A percentile compares a stretch with the other conserved stretches of the same genome.
Evolutionary conservation across 1,140 invertebrate species (phyloP).

Genomic region (Drosophila sechellia): DNA sequence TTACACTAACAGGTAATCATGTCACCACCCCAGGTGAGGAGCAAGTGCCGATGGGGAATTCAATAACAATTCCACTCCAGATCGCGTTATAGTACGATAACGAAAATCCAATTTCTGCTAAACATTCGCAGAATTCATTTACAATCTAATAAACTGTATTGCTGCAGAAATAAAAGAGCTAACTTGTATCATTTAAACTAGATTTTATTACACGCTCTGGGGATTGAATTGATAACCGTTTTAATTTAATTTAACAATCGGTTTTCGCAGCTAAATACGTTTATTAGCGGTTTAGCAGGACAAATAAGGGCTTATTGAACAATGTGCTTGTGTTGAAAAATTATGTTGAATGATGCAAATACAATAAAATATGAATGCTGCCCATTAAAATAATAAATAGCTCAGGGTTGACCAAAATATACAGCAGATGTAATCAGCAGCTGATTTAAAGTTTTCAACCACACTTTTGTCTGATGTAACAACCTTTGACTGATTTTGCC

Average conservation of each 20-base stretch:
- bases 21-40: conserved; percentile 33
- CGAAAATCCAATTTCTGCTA: conserved; percentile 14
- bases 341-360: not conserved
- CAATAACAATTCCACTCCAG: conserved; percentile 36
- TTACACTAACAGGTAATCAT: conserved; percentile 44
- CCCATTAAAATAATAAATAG: too few relatives aligned
- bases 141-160: conserved; percentile 10
- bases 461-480: too few relatives aligned
- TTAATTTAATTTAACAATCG: not conserved
- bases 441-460: too few relatives aligned
- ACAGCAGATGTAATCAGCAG: too few relatives aligned
- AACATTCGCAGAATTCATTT: conserved; percentile 17
- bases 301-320: not conserved
- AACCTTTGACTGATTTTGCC: not conserved
- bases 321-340: not conserved
- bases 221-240: not conserved
- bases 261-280: not conserved
- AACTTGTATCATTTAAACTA: not conserved
- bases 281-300: not conserved
- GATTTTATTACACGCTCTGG: not conserved
- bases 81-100: conserved; percentile 3
- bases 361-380: not conserved
- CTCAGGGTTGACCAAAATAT: too few relatives aligned
- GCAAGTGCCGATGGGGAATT: conserved; percentile 16
- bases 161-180: conserved; percentile 17